Conservation (phyloP, 2,888 invertebrate species). For the Leucophora obtusa region DNA sequence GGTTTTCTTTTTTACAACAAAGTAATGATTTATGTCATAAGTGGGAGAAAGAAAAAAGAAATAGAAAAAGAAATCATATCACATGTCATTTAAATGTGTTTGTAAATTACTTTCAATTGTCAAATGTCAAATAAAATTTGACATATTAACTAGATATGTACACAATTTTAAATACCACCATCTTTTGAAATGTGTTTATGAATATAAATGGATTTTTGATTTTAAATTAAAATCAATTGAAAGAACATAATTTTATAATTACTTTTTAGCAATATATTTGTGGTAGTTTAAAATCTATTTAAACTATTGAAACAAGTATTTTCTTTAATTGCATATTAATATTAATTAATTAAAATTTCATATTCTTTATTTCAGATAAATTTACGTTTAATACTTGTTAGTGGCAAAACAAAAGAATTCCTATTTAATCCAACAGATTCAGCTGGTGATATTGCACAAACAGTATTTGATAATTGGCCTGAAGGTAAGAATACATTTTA, state of each 20-base stretch:
- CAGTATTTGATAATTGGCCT: slow-evolving; percentile 99
- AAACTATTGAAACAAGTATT: too few relatives aligned
- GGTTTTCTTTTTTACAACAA: neutral
- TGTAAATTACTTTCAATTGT: slow-evolving; percentile 4
- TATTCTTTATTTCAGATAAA: slow-evolving; percentile 87
- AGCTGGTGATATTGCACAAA: slow-evolving; percentile 98
- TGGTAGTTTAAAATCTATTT: too few relatives aligned
- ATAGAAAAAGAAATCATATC: neutral
- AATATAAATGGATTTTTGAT: neutral
- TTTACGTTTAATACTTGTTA: slow-evolving; percentile 97
- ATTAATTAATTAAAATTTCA: too few relatives aligned
- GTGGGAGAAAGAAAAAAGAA: neutral
- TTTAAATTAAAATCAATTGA: neutral
- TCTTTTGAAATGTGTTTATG: neutral
- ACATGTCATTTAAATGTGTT: neutral
- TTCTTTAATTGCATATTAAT: too few relatives aligned
- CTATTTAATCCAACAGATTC: slow-evolving; percentile 97
- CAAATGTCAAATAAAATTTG: slow-evolving; percentile 17
- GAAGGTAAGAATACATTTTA: slow-evolving; percentile 85
- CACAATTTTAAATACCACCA: neutral
- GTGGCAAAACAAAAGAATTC: slow-evolving; percentile 99
- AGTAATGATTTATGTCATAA: neutral
- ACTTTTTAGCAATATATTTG: slow-evolving; percentile 24
- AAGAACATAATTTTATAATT: too few relatives aligned
- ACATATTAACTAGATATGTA: neutral